Base-by-base conservation (phyloP, 2,113 vertebrate genomes). In the Ailuropoda melanoleuca region DNA sequence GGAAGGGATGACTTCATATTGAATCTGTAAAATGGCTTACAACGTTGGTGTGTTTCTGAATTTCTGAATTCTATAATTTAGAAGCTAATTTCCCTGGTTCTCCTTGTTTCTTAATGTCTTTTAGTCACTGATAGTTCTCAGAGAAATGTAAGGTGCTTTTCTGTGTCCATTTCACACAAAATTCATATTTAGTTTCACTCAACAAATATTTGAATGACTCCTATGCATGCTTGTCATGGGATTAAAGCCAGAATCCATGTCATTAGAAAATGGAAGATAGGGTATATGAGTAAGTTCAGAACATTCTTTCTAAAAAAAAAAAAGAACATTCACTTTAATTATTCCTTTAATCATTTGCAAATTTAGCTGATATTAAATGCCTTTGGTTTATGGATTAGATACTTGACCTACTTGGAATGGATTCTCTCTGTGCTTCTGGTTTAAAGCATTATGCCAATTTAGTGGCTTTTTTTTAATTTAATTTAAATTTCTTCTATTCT, bases 61-160 rank as follows among this genome's bases (percentile, higher is more conserved):
- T 97, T 95, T 85, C 68, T 83, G 31, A 94, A 91, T 92, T 95
- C 34, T 90, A 12, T 96, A 96, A 75, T 85, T 6, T 14, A 97
- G 87, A 93, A 95, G 77, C 48, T 39, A 84, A 58, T 93, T 96
- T 92, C 37, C 50, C 75, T 81, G 48, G 64, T 84, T 89, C n/a
- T 66, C 58, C 46, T 95, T 82, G 31, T 96, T 97, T 93, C 50
- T 91, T 62, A 90, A 62, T 94, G 60, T 86, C 68, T 88, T 93
- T 31, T 83, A 90, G 88, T 97, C 88, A 85, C 87, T 87, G 43
- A 62, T 96, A 77, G 86, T 96, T 94, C 58, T 97, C 80, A 97
- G 75, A 95, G 90, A 97, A 93, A 81, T 83, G 34, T 85, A 91
- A 96, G 84, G 70, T 92, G 46, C 43, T 97, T 96, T 92, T 96